These are phyloP conservation scores for Chrysaora quinquecirrha DNA, from an alignment of 30 jellyfish, hydroid and myxozoan genomes.

Conservation along the genomic window DNA sequence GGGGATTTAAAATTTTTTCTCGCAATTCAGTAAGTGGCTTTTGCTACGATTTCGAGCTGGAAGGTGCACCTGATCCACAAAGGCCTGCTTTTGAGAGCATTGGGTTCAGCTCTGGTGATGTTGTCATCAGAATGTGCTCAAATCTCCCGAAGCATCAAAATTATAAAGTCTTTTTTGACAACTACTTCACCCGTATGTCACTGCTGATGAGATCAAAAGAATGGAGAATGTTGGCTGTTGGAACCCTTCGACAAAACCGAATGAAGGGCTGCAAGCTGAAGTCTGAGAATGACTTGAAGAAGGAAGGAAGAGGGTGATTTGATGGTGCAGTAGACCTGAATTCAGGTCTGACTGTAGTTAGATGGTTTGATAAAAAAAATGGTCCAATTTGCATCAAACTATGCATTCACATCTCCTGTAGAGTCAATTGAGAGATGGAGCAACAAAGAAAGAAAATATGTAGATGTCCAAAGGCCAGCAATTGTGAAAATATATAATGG, in stretches of 20 bases:
- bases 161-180: no score
- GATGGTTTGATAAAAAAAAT: slow-evolving; percentile 8
- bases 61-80: slow-evolving; percentile 51
- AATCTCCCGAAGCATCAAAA: no score
- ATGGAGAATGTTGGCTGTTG: slow-evolving; percentile 56
- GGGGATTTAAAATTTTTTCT: no score
- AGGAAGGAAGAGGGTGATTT: slow-evolving; percentile 65
- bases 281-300: slow-evolving; percentile 31
- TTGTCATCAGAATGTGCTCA: slow-evolving; percentile 61
- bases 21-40: slow-evolving; percentile 38
- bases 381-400: no score
- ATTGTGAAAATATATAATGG: slow-evolving; percentile 11
- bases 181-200: slow-evolving; percentile 49
- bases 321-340: slow-evolving; percentile 53
- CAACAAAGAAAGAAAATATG: neutral
- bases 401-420: neutral
- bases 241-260: slow-evolving; percentile 59
- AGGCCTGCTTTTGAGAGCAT: neutral
- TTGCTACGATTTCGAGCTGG: slow-evolving; percentile 27
- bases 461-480: neutral
- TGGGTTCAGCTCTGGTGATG: slow-evolving; percentile 51
- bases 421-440: neutral
- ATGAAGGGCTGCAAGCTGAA: slow-evolving; percentile 48
- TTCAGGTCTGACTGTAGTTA: slow-evolving; percentile 36
- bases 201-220: slow-evolving; percentile 59